These are phyloP conservation scores for Enhydra lutris DNA, from an alignment of 2,113 vertebrate genomes.

Conservation along the genomic window DNA sequence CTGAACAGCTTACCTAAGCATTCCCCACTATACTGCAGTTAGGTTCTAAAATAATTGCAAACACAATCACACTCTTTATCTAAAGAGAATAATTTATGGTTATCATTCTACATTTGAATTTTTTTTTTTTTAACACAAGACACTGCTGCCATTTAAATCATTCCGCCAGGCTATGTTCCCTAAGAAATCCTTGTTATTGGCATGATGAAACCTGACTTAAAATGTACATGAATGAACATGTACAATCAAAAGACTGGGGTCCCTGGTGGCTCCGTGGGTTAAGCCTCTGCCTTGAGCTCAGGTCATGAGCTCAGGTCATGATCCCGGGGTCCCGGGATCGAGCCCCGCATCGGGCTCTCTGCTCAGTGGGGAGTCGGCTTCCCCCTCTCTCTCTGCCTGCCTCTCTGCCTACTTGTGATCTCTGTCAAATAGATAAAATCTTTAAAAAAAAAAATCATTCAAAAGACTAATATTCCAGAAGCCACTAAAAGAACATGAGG, in stretches of 20 bases:
- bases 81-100: background rate
- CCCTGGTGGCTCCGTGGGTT: too few species aligned
- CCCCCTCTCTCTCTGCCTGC: too few species aligned
- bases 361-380: too few species aligned
- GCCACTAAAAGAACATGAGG: background rate
- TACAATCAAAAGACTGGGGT: background rate
- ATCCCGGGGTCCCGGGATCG: too few species aligned
- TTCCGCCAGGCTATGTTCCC: background rate
- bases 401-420: too few species aligned
- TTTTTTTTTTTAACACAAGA: background rate
- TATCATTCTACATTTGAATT: background rate
- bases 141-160: background rate
- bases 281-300: too few species aligned
- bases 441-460: background rate
- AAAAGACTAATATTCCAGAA: slow-evolving; percentile 20
- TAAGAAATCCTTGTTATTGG: background rate
- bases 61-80: background rate
- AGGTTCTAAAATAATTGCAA: slow-evolving; percentile 11
- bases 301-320: too few species aligned
- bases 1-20: background rate
- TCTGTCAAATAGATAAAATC: too few species aligned
- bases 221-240: background rate
- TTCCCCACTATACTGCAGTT: background rate
- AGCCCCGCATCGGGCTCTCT: too few species aligned
- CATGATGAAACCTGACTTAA: background rate